These are phyloP conservation scores for Luscinia megarhynchos DNA, from an alignment of 2,797 vertebrate species.

Conservation along the genomic window DNA sequence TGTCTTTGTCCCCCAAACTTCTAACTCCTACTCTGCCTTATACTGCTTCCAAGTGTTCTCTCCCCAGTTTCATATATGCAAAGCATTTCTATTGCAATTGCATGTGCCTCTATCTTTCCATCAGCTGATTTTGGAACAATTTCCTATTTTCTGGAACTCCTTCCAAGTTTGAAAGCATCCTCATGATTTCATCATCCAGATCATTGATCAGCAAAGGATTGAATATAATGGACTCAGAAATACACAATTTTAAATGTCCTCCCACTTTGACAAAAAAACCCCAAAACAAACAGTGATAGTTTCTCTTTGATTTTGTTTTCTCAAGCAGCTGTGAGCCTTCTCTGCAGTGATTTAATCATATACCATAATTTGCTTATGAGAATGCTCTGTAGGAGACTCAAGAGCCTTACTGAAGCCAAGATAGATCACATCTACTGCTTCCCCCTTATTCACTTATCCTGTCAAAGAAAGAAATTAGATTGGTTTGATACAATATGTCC, in stretches of 20 bases:
- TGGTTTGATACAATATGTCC: conserved; percentile 70
- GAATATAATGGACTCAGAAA: conserved; percentile 1
- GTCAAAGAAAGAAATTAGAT: conserved; percentile 69
- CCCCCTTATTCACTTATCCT: conserved; percentile 61
- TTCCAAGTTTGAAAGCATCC: conserved; percentile 6
- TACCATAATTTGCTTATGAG: conserved; percentile 56
- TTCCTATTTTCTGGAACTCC: background rate
- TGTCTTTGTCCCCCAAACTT: background rate
- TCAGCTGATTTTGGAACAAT: background rate
- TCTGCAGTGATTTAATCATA: conserved; percentile 61
- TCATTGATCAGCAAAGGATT: background rate
- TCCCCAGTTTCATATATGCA: background rate
- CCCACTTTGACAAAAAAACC: background rate
- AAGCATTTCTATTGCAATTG: background rate
- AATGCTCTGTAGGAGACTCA: conserved; percentile 30
- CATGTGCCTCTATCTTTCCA: background rate
- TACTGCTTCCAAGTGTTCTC: background rate
- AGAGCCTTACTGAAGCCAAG: conserved; percentile 56
- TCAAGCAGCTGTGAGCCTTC: conserved; percentile 33
- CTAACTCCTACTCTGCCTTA: background rate
- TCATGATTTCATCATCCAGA: conserved; percentile 8
- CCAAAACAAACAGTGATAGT: background rate
- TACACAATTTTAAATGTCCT: background rate
- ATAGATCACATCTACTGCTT: conserved; percentile 58
- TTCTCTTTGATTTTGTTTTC: conserved; percentile 41